phyloP scores from a whole-genome alignment of 2,888 invertebrate genomes.

The Flabesymbios commensalis region DNA sequence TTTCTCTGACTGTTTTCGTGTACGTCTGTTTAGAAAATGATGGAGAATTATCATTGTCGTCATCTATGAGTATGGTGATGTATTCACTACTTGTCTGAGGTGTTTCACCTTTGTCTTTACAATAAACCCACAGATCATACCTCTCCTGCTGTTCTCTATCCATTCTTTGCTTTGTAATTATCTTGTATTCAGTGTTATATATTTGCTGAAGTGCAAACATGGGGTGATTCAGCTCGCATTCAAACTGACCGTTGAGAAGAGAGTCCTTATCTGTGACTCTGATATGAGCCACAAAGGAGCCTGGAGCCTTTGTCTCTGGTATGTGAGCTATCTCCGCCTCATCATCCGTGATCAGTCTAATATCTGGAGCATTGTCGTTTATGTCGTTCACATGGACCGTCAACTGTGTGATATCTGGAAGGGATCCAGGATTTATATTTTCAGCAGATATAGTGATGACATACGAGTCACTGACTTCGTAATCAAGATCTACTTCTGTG shows the following conservation, averaged over 20 bases:
- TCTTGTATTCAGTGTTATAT: slow-evolving; percentile 21
- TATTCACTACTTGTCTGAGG: slow-evolving; percentile 87
- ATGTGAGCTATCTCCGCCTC: neutral
- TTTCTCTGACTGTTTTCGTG: slow-evolving; percentile 68
- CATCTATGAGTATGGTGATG: slow-evolving; percentile 77
- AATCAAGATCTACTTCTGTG: neutral
- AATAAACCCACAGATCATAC: slow-evolving; percentile 79
- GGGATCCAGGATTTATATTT: neutral
- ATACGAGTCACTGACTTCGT: neutral
- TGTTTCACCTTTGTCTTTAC: slow-evolving; percentile 89
- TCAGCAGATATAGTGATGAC: neutral
- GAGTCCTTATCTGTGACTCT: slow-evolving; percentile 18
- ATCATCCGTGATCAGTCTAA: neutral
- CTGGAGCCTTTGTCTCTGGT: neutral
- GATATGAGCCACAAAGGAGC: slow-evolving; percentile 20
- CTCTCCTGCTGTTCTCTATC: slow-evolving; percentile 62
- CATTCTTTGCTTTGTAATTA: slow-evolving; percentile 9
- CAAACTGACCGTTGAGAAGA: slow-evolving; percentile 19
- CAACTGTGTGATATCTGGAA: neutral
- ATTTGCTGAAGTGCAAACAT: slow-evolving; percentile 13
- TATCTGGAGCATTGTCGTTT: slow-evolving; percentile 8
- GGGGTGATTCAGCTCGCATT: slow-evolving; percentile 9
- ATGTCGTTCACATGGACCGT: neutral
- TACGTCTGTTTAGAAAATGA: slow-evolving; percentile 88
- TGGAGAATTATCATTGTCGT: slow-evolving; percentile 91